Evolutionary conservation across 2,797 vertebrate species (phyloP), one percentile per base, ranked within the genome.

Genomic region (Paratrypauchen microcephalus): DNA sequence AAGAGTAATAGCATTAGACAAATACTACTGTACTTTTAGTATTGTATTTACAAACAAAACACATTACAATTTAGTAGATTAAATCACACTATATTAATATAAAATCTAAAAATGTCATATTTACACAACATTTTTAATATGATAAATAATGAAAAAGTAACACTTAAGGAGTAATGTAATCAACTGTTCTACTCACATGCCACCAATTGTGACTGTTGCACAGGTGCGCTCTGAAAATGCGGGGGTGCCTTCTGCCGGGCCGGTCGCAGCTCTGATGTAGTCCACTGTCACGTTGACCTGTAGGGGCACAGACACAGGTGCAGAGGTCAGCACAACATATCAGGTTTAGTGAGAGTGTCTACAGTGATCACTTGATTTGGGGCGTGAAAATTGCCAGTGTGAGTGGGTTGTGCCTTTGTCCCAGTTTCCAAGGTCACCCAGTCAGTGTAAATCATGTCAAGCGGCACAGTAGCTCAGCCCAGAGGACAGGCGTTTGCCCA

Each of bases 241-340:
- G 0, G 97, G 90, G 0, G 95, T 95, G 30, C 95, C 92, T 0
- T 94, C 93, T 55, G 81, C 85, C 55, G 95, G 94, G 0, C 91
- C 93, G 45, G 96, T 97, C 63, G 97, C 97, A 0, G 96, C 95
- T 83, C 97, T 93, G 90, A 99, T 98, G 93, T 99, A 99, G 91
- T 98, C 97, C 71, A 99, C 97, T 0, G 92, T 97, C 84, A 99
- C 96, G 2, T 95, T 98, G 88, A 99, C 97, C 97, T 98, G 66
- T 19, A 39, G 60, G 24, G 65, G 64, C 45, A 60, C 4, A 70
- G 1, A 65, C 47, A 65, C 58, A 48, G 26, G 45, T 66, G 50
- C 75, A 36, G 24, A 65, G 23, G 72, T 82, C 26, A 84, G 55
- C 74, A 69, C 32, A 70, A 28, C 11, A 71, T 5, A 7, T 2